Conservation (phyloP, 1,140 invertebrate species). For the Bombus pyrosoma region DNA sequence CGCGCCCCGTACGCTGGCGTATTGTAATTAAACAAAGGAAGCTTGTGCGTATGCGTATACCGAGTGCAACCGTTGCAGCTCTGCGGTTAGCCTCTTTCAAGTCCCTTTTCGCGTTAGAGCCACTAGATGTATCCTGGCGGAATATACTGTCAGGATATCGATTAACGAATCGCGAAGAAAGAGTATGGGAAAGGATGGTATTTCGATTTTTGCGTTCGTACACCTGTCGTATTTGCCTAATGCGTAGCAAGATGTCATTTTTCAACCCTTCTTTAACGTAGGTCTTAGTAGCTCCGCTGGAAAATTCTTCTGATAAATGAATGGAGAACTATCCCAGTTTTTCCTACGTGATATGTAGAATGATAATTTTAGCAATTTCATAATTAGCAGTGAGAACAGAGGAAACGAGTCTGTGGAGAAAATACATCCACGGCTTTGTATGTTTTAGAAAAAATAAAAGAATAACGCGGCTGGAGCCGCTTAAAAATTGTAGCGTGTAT, state of each 20-base stretch:
- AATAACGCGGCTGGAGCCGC: too few species aligned
- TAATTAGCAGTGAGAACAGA: too few species aligned
- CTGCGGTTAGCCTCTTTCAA: conserved; percentile 39
- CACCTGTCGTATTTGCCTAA: neutral
- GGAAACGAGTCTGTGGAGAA: too few species aligned
- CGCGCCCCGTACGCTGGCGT: conserved; percentile 57
- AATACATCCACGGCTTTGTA: too few species aligned
- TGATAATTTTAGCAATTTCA: neutral
- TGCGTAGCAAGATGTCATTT: too few species aligned
- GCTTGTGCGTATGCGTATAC: conserved; percentile 48
- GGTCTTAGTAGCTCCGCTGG: too few species aligned
- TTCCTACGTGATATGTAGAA: too few species aligned
- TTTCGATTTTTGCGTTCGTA: neutral
- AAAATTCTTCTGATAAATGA: too few species aligned
- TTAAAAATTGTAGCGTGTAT: too few species aligned
- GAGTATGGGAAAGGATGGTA: neutral
- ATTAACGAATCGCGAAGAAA: neutral
- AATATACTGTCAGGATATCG: neutral
- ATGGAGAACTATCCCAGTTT: too few species aligned
- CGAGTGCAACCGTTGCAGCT: conserved; percentile 59
- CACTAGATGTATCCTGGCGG: neutral
- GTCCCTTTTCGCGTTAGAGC: conserved; percentile 19
- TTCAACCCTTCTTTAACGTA: neutral
- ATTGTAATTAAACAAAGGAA: conserved; percentile 79
- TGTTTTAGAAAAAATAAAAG: too few species aligned